These are phyloP conservation scores for Phengaris arion DNA, from an alignment of 2,888 invertebrate genomes.

Conservation along the genomic window DNA sequence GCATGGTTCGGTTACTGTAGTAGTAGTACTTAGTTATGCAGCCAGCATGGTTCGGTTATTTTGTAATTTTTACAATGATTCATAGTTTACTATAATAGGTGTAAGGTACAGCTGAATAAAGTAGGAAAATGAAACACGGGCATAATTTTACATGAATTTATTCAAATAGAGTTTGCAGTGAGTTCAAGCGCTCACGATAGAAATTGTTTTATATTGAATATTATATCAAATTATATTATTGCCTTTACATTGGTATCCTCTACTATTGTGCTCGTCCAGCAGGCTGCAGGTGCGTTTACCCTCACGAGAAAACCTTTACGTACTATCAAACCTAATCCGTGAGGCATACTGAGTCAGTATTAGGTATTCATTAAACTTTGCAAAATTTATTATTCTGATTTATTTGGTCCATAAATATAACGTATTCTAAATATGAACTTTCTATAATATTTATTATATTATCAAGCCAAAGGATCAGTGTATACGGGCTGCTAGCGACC, in stretches of 20 bases:
- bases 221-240: constrained; percentile 5
- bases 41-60: too few species aligned
- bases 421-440: neutral
- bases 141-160: constrained; percentile 52
- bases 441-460: neutral
- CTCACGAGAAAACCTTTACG: neutral
- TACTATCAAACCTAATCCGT: too few species aligned
- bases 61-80: too few species aligned
- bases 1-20: too few species aligned
- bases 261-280: constrained; percentile 5
- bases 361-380: neutral
- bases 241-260: constrained; percentile 9
- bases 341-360: too few species aligned
- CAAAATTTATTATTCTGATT: neutral
- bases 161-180: constrained; percentile 51
- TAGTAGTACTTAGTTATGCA: too few species aligned
- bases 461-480: neutral
- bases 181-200: constrained; percentile 36
- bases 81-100: too few species aligned
- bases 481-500: neutral
- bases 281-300: constrained; percentile 8
- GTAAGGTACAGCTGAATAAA: too few species aligned
- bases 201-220: neutral
- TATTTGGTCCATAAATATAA: neutral
- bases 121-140: constrained; percentile 36